These are phyloP conservation scores for Athalia rosae DNA, from an alignment of 2,888 invertebrate genomes.

Conservation along the genomic window DNA sequence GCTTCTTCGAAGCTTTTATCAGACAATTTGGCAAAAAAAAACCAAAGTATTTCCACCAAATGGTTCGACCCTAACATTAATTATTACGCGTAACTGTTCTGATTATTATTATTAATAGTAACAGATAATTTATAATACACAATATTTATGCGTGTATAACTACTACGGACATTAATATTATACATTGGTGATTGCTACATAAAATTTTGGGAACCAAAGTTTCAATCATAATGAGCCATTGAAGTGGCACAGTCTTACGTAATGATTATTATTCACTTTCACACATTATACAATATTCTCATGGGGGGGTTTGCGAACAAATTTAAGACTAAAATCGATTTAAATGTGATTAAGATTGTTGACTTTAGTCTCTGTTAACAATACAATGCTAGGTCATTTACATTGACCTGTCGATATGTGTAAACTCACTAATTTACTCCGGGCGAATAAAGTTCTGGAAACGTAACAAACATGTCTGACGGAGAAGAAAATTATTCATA, in stretches of 20 bases:
- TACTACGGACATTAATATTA: slow-evolving; percentile 13
- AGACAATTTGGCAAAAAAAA: too few species aligned
- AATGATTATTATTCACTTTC: slow-evolving; percentile 18
- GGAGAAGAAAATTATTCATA: not conserved
- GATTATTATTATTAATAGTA: not conserved
- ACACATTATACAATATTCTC: slow-evolving; percentile 13
- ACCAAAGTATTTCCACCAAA: too few species aligned
- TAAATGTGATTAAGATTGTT: not conserved
- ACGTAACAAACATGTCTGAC: not conserved
- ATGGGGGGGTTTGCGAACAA: slow-evolving; percentile 20
- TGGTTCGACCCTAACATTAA: too few species aligned
- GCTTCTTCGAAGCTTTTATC: too few species aligned
- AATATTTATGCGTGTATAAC: too few species aligned
- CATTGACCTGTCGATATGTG: not conserved
- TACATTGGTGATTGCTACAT: slow-evolving; percentile 21
- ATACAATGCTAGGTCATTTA: not conserved
- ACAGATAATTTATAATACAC: not conserved
- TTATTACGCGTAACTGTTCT: not conserved
- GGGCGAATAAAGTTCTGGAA: not conserved
- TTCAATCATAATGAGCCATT: slow-evolving; percentile 11
- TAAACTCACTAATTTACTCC: not conserved
- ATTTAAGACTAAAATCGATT: not conserved
- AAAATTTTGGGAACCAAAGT: not conserved
- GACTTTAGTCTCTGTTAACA: not conserved
- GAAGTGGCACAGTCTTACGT: slow-evolving; percentile 18